Evolutionary conservation across 2,113 vertebrate genomes (phyloP).

Genomic region (Poeciliopsis occidentalis): DNA sequence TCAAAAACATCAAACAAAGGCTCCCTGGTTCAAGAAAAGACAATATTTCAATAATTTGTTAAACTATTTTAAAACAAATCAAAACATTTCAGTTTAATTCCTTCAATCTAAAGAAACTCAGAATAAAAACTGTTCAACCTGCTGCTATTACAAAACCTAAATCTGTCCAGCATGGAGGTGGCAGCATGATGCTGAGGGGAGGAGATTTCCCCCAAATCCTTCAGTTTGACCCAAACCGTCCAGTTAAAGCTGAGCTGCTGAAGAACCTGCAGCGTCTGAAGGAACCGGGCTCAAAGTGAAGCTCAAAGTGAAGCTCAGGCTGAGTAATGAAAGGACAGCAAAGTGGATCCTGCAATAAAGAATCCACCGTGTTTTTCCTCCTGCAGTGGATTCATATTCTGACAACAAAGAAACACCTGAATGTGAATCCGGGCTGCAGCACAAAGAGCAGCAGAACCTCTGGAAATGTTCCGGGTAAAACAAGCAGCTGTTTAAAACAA

Average conservation of each 20-base stretch:
- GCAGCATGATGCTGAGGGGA: neutral
- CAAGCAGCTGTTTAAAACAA: neutral
- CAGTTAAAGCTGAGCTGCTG: no score
- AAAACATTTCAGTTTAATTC: no score
- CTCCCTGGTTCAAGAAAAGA: no score
- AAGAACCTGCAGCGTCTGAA: constrained; percentile 35
- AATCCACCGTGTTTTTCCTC: neutral
- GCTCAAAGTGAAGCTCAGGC: constrained; percentile 51
- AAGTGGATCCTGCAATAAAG: constrained; percentile 39
- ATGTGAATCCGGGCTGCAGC: neutral
- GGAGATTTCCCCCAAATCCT: neutral
- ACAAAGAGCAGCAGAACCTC: neutral
- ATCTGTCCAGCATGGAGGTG: neutral
- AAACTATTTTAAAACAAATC: no score
- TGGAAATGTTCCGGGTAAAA: neutral
- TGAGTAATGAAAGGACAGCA: constrained; percentile 62
- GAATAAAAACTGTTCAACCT: no score
- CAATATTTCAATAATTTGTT: no score
- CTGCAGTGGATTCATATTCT: constrained; percentile 13
- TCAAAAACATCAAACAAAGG: no score
- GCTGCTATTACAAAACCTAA: no score
- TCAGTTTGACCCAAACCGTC: neutral
- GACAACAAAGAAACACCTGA: constrained; percentile 56
- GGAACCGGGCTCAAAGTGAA: constrained; percentile 38
- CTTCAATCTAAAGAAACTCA: no score